Conservation (phyloP, 2,888 invertebrate species). For the Tenodera sinensis region DNA sequence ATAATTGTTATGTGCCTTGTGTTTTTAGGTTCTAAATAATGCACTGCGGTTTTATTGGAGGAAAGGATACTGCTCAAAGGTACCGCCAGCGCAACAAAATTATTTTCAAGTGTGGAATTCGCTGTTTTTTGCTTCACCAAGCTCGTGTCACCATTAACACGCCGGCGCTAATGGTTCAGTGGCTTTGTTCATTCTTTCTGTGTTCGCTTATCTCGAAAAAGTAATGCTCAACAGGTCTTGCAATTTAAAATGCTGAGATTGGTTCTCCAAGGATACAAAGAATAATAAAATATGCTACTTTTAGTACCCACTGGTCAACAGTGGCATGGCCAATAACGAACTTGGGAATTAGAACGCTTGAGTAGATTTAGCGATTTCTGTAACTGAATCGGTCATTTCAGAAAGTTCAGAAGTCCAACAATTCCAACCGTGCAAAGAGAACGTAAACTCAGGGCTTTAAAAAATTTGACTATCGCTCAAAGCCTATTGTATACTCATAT, state of each 20-base stretch:
- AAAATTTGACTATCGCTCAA: too few species aligned
- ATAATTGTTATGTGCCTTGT: background rate
- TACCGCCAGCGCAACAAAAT: background rate
- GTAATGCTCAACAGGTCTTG: background rate
- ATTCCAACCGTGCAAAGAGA: too few species aligned
- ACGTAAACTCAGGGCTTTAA: too few species aligned
- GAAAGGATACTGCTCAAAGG: background rate
- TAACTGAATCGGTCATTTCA: too few species aligned
- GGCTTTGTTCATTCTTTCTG: background rate
- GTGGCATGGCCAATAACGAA: too few species aligned
- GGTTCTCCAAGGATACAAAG: background rate
- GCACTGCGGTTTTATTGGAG: background rate
- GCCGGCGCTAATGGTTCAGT: background rate
- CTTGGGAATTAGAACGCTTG: too few species aligned
- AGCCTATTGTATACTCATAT: too few species aligned
- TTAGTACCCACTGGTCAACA: too few species aligned
- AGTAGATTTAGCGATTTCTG: too few species aligned
- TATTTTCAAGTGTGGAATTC: background rate
- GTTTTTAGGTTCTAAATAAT: background rate
- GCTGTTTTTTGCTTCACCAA: background rate
- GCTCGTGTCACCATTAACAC: background rate
- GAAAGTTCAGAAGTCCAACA: too few species aligned
- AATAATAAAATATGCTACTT: background rate
- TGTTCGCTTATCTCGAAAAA: background rate
- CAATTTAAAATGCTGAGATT: background rate